Base-by-base conservation (phyloP, 2,888 invertebrate species). In the Troides helena region DNA sequence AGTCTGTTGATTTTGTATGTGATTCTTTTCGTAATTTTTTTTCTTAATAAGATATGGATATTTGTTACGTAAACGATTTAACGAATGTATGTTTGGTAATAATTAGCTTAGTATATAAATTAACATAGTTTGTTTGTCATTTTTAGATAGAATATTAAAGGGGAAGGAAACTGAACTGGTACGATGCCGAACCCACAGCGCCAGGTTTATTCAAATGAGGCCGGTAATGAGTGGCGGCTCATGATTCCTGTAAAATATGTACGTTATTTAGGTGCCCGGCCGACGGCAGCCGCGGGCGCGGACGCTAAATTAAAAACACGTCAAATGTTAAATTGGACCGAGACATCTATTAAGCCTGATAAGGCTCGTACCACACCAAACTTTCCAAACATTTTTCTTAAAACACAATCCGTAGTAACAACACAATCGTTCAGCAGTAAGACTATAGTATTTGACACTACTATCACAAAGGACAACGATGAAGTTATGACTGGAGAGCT, bases 291-390 rank as follows among this genome's bases (percentile, higher is more conserved):
- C 92, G 88, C 91, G 76, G 92, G 92, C 92, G 83, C 82, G 80
- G 83, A 82, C 85, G 90, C 88, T 92, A 92, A 92, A 92, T 92
- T 92, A 92, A 92, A 92, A 92, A 92, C 89, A 92, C 90, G 92
- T 92, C 92, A 92, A 90, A 91, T 87, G 87, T 86, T 91, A 92
- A 92, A 92, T 92, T 92, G 92, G 92, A 86, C 85, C 92, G 91
- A 90, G 92, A 92, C 92, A 92, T 92, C 92, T 92, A 92, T 92
- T 92, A 92, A 92, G 90, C 85, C 79, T 80, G 73, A 77, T 83
- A 78, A 83, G 74, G 90, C 74, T 69, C 74, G 60, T 80, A 74
- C 69, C 79, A 87, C 73, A 81, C 43, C n/a, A 6, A 8, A 57
- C n/a, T 57, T 5, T 21, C 1, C n/a, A 14, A 30, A 21, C 57